A percentile compares a stretch with the other conserved stretches of the same genome.
These are phyloP conservation scores for Cydia strobilella DNA, from an alignment of 1,140 invertebrate species.

Conservation along the genomic window DNA sequence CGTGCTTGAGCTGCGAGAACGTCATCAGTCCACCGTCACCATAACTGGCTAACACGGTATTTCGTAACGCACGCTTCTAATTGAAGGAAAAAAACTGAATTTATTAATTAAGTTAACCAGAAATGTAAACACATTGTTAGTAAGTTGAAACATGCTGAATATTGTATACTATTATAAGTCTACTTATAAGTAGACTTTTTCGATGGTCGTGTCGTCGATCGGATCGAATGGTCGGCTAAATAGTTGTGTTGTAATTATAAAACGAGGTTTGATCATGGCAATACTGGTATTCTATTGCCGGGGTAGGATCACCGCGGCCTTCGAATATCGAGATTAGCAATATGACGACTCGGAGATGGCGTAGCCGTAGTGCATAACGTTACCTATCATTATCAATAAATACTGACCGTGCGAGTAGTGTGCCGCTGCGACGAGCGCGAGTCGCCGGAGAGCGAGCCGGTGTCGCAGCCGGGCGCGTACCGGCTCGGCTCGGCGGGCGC, in stretches of 20 bases:
- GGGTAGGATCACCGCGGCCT: too few species aligned
- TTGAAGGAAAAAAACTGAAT: conserved; percentile 4
- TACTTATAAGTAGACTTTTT: too few species aligned
- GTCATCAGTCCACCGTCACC: conserved; percentile 42
- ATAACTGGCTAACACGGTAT: neutral
- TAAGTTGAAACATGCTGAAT: too few species aligned
- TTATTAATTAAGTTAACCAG: neutral
- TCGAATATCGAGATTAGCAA: too few species aligned
- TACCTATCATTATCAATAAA: neutral
- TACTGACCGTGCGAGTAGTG: neutral
- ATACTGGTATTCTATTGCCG: too few species aligned
- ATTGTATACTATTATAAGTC: too few species aligned
- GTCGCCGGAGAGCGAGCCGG: conserved; percentile 84
- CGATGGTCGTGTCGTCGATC: too few species aligned
- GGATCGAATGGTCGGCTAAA: too few species aligned
- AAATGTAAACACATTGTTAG: neutral
- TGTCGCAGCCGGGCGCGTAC: conserved; percentile 80
- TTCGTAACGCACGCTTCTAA: conserved; percentile 6
- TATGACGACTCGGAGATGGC: conserved; percentile 23
- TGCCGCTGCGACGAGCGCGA: conserved; percentile 82
- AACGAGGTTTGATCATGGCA: too few species aligned
- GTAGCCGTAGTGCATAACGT: conserved; percentile 42
- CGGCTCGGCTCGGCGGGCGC: conserved; percentile 34
- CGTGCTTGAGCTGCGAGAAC: conserved; percentile 48
- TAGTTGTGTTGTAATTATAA: too few species aligned